Base-by-base conservation (phyloP, 2,113 vertebrate species). In the Platichthys flesus region DNA sequence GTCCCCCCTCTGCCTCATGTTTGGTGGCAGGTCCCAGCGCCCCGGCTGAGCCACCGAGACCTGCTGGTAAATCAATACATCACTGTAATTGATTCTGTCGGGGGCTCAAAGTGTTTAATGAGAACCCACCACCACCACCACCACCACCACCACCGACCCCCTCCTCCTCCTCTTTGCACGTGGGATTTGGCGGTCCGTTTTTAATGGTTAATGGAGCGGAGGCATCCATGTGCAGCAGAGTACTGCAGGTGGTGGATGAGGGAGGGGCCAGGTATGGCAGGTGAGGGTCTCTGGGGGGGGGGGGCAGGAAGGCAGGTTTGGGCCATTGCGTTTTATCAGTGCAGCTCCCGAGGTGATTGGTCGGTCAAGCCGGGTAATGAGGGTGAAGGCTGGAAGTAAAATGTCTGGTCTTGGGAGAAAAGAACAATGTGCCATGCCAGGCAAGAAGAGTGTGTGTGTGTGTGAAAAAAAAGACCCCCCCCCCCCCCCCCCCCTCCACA, bases 21-120 rank as follows among this genome's bases (percentile, higher is more conserved):
- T 82, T 0, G 14, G 67, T 21, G 15, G 70, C 79, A 60, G 78
- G 66, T 76, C 71, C 78, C 3, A 0, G 54, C 49, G 42, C 80
- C 75, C 42, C 45, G 40, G 63, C 71, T 26, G 58, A 87, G 74
- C 79, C 76, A 76, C 77, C 0, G 58, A 72, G 84, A 85, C 77
- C 75, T 6, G 52, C 79, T 82, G 86, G 84, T 85, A 90, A 92
- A 93, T 93, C 92, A 59, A 92, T 93, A 89, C 86, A 87, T 93
- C 90, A 90, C 87, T 85, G 88, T 90, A 91, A 93, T 91, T 90
- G 89, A 92, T 90, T 90, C 89, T 91, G 88, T 85, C 78, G 72
- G 72, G 67, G 62, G 65, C 84, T 87, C 81, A 77, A 86, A 84
- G 90, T 92, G 82, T 88, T 90, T 92, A 91, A 93, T 90, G 84